Conservation (phyloP, 1,140 invertebrate species). For the Zaprionus inermis region DNA sequence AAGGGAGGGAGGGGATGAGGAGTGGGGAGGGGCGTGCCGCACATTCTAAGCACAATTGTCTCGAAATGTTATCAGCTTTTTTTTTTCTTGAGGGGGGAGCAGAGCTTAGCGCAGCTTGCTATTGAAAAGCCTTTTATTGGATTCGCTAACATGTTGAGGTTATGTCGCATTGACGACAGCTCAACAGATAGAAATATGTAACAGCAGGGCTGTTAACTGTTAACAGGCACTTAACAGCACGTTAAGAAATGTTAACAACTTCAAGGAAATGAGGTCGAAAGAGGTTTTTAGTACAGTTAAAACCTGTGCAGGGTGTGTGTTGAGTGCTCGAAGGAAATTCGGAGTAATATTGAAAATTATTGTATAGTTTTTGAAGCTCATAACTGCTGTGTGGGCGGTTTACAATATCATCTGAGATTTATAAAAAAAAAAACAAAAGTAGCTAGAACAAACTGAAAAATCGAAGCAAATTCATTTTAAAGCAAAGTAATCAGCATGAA, state of each 20-base stretch:
- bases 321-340: too few relatives aligned
- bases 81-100: neutral
- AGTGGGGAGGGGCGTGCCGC: neutral
- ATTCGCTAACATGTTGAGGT: neutral
- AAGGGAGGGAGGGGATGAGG: neutral
- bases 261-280: neutral
- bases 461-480: too few relatives aligned
- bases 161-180: neutral
- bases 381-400: too few relatives aligned
- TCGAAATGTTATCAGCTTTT: neutral
- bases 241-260: neutral
- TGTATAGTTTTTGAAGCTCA: too few relatives aligned
- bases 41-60: neutral
- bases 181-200: neutral
- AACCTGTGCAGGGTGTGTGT: neutral
- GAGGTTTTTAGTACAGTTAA: neutral
- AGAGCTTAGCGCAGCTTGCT: neutral
- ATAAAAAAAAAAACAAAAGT: too few relatives aligned
- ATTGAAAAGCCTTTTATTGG: neutral
- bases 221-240: neutral
- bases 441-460: too few relatives aligned
- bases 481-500: too few relatives aligned
- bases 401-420: too few relatives aligned
- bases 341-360: too few relatives aligned
- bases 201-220: neutral